These are phyloP conservation scores for Scolanthus callimorphus DNA, from an alignment of 92 coral and sea anemone genomes.

Conservation along the genomic window DNA sequence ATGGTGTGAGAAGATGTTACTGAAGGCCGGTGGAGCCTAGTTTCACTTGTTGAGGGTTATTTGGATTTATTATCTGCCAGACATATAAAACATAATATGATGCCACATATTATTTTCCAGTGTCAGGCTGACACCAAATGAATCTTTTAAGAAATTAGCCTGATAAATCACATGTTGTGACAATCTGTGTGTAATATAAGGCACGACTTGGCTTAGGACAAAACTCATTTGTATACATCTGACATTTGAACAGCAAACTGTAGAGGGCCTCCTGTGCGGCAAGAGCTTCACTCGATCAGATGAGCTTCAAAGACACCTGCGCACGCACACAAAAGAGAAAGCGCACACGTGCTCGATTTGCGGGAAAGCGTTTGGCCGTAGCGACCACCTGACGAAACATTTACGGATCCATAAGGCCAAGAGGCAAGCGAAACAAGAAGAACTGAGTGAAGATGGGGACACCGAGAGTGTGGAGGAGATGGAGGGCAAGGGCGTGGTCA, in stretches of 20 bases:
- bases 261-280: constrained; percentile 25
- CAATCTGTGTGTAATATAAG: no score
- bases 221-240: no score
- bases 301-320: constrained; percentile 77
- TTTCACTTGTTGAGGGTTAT: no score
- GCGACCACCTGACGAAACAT: constrained; percentile 86
- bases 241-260: background rate
- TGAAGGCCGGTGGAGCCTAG: no score
- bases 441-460: constrained; percentile 6
- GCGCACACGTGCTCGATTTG: constrained; percentile 65
- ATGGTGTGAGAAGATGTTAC: no score
- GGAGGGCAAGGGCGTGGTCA: background rate
- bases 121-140: no score
- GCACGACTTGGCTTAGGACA: no score
- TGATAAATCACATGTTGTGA: no score
- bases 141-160: no score
- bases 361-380: constrained; percentile 83
- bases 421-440: constrained; percentile 3
- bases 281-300: constrained; percentile 93
- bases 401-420: constrained; percentile 66
- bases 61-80: no score
- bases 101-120: no score
- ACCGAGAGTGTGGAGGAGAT: constrained; percentile 7
- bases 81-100: no score
- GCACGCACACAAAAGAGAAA: constrained; percentile 83